Conservation (phyloP, 1,140 invertebrate genomes). For the Drosophila sp. region DNA sequence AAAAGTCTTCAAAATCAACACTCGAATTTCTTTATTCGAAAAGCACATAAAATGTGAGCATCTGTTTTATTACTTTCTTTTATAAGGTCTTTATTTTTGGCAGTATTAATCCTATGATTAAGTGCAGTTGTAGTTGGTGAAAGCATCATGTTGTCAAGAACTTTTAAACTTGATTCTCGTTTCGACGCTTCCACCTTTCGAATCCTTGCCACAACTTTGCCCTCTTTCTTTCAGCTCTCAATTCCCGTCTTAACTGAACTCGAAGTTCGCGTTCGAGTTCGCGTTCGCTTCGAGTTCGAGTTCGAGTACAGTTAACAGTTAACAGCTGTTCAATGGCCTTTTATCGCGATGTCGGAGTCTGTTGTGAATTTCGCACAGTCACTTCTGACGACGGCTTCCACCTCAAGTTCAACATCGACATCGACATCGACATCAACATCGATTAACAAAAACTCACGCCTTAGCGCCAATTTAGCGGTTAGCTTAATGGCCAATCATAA, state of each 20-base stretch:
- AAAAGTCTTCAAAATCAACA: neutral
- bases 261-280: neutral
- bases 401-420: conserved; percentile 46
- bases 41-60: too few relatives aligned
- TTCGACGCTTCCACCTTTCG: neutral
- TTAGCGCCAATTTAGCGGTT: conserved; percentile 73
- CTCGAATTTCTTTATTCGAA: too few relatives aligned
- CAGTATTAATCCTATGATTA: neutral
- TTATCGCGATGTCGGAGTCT: conserved; percentile 14
- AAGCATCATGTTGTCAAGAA: neutral
- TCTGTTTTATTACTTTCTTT: neutral
- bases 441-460: conserved; percentile 72
- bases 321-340: conserved; percentile 44
- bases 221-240: conserved; percentile 2
- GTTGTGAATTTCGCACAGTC: conserved; percentile 22
- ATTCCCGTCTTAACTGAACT: conserved; percentile 1
- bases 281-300: conserved; percentile 1
- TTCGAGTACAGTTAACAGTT: neutral
- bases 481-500: conserved; percentile 78
- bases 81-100: neutral
- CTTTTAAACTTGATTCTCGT: neutral
- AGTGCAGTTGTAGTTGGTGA: conserved; percentile 10
- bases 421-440: conserved; percentile 58
- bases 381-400: conserved; percentile 19
- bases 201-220: neutral